These are phyloP conservation scores for Macheiramphus alcinus DNA, from an alignment of 2,113 vertebrate species.

Conservation along the genomic window DNA sequence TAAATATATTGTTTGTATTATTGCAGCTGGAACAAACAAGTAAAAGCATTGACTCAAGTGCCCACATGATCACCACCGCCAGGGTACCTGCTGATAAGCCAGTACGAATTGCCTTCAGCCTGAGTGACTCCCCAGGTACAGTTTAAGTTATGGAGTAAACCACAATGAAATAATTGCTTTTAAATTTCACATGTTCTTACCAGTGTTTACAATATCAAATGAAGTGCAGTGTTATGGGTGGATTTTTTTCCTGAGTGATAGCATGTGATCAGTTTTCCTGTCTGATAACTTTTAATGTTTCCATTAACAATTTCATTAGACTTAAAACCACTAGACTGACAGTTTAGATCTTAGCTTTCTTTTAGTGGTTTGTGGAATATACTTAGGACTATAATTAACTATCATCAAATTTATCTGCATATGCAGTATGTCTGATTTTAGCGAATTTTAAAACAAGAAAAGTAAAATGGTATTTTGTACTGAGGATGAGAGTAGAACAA, in stretches of 20 bases:
- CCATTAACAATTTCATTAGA: neutral
- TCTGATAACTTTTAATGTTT: neutral
- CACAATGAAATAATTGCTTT: neutral
- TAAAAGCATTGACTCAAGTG: conserved; percentile 76
- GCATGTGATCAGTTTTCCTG: neutral
- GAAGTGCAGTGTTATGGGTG: neutral
- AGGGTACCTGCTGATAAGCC: conserved; percentile 93
- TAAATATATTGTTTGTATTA: conserved; percentile 48
- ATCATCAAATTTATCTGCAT: neutral
- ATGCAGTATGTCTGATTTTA: neutral
- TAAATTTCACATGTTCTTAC: neutral
- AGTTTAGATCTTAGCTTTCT: neutral
- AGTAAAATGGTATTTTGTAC: neutral
- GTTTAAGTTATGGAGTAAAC: neutral
- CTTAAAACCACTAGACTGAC: neutral
- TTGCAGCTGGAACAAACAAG: conserved; percentile 77
- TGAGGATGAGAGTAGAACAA: neutral
- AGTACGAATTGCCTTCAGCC: conserved; percentile 95
- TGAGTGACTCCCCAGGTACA: conserved; percentile 87
- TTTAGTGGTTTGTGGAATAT: neutral
- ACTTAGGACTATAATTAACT: neutral
- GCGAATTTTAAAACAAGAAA: neutral
- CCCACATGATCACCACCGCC: conserved; percentile 98
- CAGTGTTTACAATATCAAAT: neutral
- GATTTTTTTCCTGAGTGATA: neutral